Evolutionary conservation across 2,888 invertebrate genomes (phyloP), one percentile per base, ranked within the genome.

Genomic region (Cheilosia scutellata): DNA sequence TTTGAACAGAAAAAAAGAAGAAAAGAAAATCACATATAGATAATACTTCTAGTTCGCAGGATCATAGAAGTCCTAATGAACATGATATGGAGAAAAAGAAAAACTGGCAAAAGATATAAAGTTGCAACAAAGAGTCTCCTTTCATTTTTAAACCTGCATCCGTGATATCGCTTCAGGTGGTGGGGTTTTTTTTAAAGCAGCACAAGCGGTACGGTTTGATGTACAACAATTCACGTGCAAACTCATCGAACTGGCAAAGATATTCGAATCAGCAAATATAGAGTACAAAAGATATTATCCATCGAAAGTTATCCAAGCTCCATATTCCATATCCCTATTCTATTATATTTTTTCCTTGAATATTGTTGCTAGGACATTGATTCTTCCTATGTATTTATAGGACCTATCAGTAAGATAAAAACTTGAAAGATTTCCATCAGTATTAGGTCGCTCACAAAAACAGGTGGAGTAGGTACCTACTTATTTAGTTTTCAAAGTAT

Each of bases 221-320:
- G 58, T 16, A 51, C 70, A 58, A 63, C 47, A 57, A 9, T 68
- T 40, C 47, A 49, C 49, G 63, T 63, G 57, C 51, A 40, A 63
- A 63, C 76, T 71, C 82, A 76, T 65, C 63, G 82, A 82, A 76
- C 70, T 76, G 33, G 37, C 27, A 53, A 47, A 60, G 60, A 66
- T 62, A 74, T 80, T 62, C 60, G 29, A 74, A 44, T 25, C 44
- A 44, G 37, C 11, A 11, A 4, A 37, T 1, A 47, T 20, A n/a
- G 25, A 51, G 20, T 20, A 33, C 6, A 31, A 31, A 31, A 31
- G 0, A 78, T 65, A 51, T 42, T 63, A 65, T 78, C 44, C 58
- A 27, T 49, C 25, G 53, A 60, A 55, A 62, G 77, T 47, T 47
- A 5, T 2, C 6, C 20, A 20, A 20, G 20, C 20, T 20, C 7